Evolutionary conservation across 2,888 invertebrate genomes (phyloP), one percentile per base, ranked within the genome.

Genomic region (Nasonia oneida): DNA sequence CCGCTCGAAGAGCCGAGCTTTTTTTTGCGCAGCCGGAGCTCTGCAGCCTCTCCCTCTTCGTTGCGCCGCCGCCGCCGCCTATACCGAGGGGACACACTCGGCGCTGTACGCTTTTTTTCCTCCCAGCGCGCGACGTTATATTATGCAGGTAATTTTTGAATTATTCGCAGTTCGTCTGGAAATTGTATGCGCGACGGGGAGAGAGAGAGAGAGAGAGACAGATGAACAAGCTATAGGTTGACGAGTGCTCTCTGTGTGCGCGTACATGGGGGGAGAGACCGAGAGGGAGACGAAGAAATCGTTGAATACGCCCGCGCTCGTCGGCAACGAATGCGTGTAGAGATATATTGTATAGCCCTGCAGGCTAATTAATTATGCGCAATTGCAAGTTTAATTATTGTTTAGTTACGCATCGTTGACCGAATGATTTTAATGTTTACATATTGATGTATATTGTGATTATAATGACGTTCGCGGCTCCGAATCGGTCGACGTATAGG

Each of bases 131-230:
- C 82, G 67, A 70, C 87, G 85, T 85, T 87, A 85, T 85, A 87
- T 87, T 87, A 87, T 87, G 87, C 87, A 87, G 85, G 85, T 87
- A 87, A 85, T 87, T 87, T 85, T 85, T 85, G 85, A 85, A 85
- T 87, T 87, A 87, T 87, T 87, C 74, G 83, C 47, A 76, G 76
- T 85, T 83, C 80, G 80, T 81, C 74, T 81, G 85, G 78, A 77
- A 81, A 85, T 85, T 74, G 87, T 70, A 23, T 37, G 81, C 84
- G 64, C 42, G 37, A 15, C 5, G 33, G 83, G 23, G 23, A 57
- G 39, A 10, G 42, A 1, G 39, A 57, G 39, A 10, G 42, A 1
- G 39, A 4, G 50, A 29, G 70, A 47, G 42, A 42, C 67, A 50
- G 76, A 33, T 18, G 61, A 67, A 42, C 6, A 23, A 67, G 70